Percentiles rank a stretch among this genome's conserved stretches.
Conservation (phyloP, 2,888 invertebrate species). For the Hirtodrosophila trivittata region DNA sequence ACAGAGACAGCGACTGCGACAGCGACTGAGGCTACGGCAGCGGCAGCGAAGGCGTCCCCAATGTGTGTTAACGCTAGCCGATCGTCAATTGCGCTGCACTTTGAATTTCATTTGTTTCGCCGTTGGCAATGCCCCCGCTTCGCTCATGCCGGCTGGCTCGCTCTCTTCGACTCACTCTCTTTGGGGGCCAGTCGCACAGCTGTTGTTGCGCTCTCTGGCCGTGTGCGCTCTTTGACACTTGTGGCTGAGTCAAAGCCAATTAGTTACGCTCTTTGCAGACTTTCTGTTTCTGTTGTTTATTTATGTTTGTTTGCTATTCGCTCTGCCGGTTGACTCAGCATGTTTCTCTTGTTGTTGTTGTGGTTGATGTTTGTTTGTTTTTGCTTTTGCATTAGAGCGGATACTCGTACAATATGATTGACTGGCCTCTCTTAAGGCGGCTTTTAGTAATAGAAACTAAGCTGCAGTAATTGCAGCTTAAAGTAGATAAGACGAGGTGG, state of each 20-base stretch:
- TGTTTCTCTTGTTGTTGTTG: slow-evolving; percentile 2
- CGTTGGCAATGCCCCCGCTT: slow-evolving; percentile 56
- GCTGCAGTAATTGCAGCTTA: slow-evolving; percentile 5
- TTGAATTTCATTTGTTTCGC: slow-evolving; percentile 51
- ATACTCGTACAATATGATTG: slow-evolving; percentile 36
- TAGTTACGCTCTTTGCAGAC: slow-evolving; percentile 66
- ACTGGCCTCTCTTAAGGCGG: slow-evolving; percentile 7
- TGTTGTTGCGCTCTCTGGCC: slow-evolving; percentile 13
- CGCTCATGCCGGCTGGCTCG: slow-evolving; percentile 30
- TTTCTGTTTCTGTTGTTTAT: slow-evolving; percentile 59
- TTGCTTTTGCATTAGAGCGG: slow-evolving; percentile 22
- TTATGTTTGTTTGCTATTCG: slow-evolving; percentile 58
- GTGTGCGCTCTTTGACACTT: slow-evolving; percentile 44
- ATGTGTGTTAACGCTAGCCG: slow-evolving; percentile 27
- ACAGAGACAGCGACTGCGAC: background rate
- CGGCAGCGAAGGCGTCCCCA: slow-evolving; percentile 7
- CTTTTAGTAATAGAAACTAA: background rate
- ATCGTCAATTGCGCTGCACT: slow-evolving; percentile 72
- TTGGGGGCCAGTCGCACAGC: slow-evolving; percentile 30
- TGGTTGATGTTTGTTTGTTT: slow-evolving; percentile 19
- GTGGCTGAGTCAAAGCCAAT: slow-evolving; percentile 57
- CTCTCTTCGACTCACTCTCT: background rate
- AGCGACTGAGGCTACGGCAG: background rate
- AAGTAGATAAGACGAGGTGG: background rate
- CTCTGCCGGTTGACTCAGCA: slow-evolving; percentile 48